Base-by-base conservation (phyloP, 2,113 vertebrate species). In the Natator depressus region DNA sequence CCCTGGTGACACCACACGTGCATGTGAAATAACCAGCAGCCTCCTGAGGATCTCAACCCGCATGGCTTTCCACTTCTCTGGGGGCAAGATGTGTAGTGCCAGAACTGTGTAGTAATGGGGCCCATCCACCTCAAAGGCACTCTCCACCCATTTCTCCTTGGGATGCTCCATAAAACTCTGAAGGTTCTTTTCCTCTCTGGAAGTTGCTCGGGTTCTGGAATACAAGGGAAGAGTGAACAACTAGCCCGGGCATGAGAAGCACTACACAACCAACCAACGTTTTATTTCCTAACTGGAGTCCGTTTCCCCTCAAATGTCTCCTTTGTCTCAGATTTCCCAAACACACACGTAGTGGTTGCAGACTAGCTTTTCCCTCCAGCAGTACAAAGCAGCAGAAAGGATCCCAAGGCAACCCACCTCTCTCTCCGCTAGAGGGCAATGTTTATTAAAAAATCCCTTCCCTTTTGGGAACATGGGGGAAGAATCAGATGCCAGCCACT, bases 131-230 rank as follows among this genome's bases (percentile, higher is more conserved):
- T 99, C 99, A 2, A 99, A 99, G 47, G 99, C 99, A 95, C 98
- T 98, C 98, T 99, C 99, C 94, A 99, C 98, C 99, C 99, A 99
- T 96, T 99, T 99, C 97, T 99, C 99, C 89, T 98, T 99, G 5
- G 99, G 99, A 97, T 99, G 99, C 97, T 99, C 99, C 98, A 99
- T 97, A 97, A 99, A 99, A 96, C 98, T 99, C 98, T 99, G 99
- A 54, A 99, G 98, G 97, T 99, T 99, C 93, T 99, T 99, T 96
- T 99, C 99, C 96, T 99, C 99, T 46, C 99, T 98, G 8, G 99
- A 99, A 0, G 99, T 99, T 2, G 99, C 99, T 90, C 99, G 99
- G 50, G 99, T 99, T 54, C 99, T 99, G 97, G 55, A 98, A 97
- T 7, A 54, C 65, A 95, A 51, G 31, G 55, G 5, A 31, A 85